These are phyloP conservation scores for Manis pentadactyla DNA, from an alignment of 2,797 vertebrate genomes.

Conservation along the genomic window DNA sequence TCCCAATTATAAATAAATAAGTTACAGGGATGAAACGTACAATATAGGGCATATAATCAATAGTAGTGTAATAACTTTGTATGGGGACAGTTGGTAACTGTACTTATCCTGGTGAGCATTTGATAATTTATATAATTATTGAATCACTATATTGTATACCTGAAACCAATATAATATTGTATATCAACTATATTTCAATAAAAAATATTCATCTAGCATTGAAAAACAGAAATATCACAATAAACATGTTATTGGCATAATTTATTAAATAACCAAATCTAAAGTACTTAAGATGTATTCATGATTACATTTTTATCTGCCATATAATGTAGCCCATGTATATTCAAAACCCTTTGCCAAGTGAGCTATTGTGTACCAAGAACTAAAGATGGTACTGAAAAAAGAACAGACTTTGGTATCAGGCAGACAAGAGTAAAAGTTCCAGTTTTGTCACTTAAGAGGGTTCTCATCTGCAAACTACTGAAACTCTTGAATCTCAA, in stretches of 20 bases:
- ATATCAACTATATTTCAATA: no score
- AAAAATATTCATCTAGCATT: neutral
- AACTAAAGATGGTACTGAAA: neutral
- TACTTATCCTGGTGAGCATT: no score
- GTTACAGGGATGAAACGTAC: no score
- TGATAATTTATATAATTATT: no score
- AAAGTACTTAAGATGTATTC: neutral
- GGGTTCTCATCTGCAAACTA: neutral
- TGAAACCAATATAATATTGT: no score
- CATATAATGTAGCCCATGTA: neutral
- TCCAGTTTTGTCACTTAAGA: neutral
- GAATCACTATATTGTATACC: no score
- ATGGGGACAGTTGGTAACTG: no score
- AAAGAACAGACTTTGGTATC: neutral
- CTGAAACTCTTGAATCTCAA: neutral
- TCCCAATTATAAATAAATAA: no score
- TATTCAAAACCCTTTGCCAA: neutral
- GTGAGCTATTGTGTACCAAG: neutral
- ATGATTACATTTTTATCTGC: neutral
- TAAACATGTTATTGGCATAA: neutral
- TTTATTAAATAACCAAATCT: conserved; percentile 9
- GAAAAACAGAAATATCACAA: neutral
- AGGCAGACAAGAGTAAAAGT: neutral
- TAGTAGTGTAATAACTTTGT: no score
- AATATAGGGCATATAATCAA: no score